Conservation (phyloP, 2,797 vertebrate genomes). For the Cryptoprocta ferox region DNA sequence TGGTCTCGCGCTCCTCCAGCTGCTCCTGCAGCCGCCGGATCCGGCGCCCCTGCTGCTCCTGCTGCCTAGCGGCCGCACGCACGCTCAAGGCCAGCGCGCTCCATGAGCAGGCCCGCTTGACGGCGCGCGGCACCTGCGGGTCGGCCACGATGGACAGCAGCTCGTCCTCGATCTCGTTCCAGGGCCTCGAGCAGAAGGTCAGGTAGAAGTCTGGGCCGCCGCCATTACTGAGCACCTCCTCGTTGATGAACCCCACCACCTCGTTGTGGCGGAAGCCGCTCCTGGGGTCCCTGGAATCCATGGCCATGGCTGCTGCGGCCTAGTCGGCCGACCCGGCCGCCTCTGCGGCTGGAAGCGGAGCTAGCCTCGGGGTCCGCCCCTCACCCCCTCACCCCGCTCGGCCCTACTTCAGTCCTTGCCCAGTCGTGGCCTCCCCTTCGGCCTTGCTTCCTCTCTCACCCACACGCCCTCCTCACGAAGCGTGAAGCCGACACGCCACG, state of each 20-base stretch:
- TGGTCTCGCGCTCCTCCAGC: neutral
- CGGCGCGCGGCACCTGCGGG: accelerated
- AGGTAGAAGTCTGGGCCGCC: neutral
- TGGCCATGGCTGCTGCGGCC: neutral
- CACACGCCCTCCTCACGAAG: neutral
- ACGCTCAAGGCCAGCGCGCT: constrained; percentile 31
- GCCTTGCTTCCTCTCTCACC: too few relatives aligned
- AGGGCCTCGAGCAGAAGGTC: neutral
- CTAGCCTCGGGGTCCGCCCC: neutral
- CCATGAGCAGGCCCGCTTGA: constrained; percentile 48
- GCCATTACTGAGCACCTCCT: constrained; percentile 18
- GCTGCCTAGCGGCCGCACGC: neutral
- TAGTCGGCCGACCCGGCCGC: accelerated
- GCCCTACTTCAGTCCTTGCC: neutral
- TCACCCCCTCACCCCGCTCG: neutral
- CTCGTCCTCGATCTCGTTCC: constrained; percentile 30
- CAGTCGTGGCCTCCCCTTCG: neutral
- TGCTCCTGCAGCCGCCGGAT: neutral
- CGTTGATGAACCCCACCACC: constrained; percentile 39
- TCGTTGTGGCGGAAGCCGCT: constrained; percentile 40
- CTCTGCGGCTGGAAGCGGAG: accelerated
- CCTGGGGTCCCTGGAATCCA: neutral
- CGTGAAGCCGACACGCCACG: neutral
- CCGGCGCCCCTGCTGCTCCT: neutral
- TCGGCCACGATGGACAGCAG: neutral